Evolutionary conservation across 2,888 invertebrate genomes (phyloP), one percentile per base, ranked within the genome.

Genomic region (Chrysomela aeneicollis): DNA sequence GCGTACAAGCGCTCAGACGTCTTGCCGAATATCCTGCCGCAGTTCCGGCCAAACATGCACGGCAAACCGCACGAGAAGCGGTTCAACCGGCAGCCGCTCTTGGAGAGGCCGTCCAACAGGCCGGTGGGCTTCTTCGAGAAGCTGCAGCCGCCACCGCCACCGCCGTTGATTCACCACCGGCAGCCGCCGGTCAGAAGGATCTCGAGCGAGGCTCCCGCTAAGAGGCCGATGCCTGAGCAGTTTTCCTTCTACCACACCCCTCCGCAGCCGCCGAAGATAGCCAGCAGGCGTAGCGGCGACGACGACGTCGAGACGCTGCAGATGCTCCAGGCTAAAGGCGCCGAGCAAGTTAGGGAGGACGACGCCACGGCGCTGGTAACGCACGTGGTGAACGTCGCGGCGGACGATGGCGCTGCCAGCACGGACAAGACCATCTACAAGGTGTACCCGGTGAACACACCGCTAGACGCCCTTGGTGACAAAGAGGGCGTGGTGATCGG

Each of bases 21-120:
- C 61, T 76, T 89, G 49, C 90, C 90, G 0, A 91, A 91, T 73
- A 90, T 91, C 73, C 77, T 91, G 21, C 91, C 91, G 0, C 90
- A 91, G 74, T 91, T 91, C 72, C 84, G 90, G 32, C 91, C 91
- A 0, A 90, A 89, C 72, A 87, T 88, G 1, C 87, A 88, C 73
- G 80, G 19, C n/a, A n/a, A n/a, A n/a, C n/a, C n/a, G 18, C 61
- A 57, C 18, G 65, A 65, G 15, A 65, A 65, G 35, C 55, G 58
- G 57, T 76, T 81, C 42, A 75, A 79, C 55, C 68, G 83, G 22
- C 83, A 83, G 71, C 83, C 83, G 10, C 72, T 83, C 32, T 65
- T 83, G 49, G 83, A 83, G 46, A 71, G 83, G 54, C 83, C 82
- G n/a, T 81, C 81, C 2, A 82, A 82, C 66, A 74, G 82, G 64